Percentiles rank a stretch among this genome's conserved stretches.
These are phyloP conservation scores for Cyprinodon variegatus DNA, from an alignment of 2,113 vertebrate species.

Conservation along the genomic window DNA sequence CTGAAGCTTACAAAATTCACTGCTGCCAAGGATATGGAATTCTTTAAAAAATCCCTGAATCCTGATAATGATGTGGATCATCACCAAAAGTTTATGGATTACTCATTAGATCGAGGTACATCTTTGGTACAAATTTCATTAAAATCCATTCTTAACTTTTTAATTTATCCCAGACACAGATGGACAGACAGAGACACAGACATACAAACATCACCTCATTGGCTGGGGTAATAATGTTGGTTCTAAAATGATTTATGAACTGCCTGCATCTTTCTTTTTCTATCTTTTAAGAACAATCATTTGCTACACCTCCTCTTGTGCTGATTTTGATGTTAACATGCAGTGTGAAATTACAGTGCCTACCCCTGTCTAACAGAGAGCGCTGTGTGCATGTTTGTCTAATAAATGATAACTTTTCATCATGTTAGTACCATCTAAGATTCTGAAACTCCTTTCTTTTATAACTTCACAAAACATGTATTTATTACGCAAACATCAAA, in stretches of 20 bases:
- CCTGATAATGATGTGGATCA: no score
- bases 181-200: no score
- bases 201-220: no score
- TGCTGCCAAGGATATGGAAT: no score
- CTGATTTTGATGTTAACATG: slow-evolving; percentile 50
- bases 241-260: slow-evolving; percentile 20
- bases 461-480: background rate
- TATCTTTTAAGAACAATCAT: slow-evolving; percentile 39
- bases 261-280: background rate
- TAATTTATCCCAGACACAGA: no score
- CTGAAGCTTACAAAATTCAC: no score
- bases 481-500: background rate
- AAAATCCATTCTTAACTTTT: no score
- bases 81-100: no score
- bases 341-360: slow-evolving; percentile 51
- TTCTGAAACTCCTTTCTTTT: background rate
- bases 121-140: no score
- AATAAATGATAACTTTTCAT: slow-evolving; percentile 9
- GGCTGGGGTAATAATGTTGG: slow-evolving; percentile 19
- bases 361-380: slow-evolving; percentile 36
- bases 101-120: no score
- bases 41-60: no score
- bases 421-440: slow-evolving; percentile 11
- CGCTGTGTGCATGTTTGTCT: slow-evolving; percentile 9
- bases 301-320: slow-evolving; percentile 44